Evolutionary conservation across 2,888 invertebrate genomes (phyloP).

Genomic region (Caenorhabditis becei): DNA sequence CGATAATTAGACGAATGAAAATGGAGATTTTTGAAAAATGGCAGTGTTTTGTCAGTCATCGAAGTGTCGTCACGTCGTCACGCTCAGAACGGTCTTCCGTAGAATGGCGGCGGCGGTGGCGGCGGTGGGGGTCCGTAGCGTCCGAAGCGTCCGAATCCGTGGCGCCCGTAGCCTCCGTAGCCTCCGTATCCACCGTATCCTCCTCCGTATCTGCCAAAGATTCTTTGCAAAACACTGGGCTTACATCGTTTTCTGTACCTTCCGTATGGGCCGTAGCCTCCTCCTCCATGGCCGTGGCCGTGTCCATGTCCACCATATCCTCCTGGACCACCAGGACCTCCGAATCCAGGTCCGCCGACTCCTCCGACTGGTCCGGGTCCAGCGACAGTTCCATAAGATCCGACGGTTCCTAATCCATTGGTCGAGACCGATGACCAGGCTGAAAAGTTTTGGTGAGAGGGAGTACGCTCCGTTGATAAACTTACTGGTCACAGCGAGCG

Average conservation of each 20-base stretch:
- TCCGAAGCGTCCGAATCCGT: slow-evolving; percentile 15
- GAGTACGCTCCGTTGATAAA: background rate
- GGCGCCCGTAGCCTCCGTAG: slow-evolving; percentile 41
- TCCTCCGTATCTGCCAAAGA: slow-evolving; percentile 22
- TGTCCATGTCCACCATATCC: slow-evolving; percentile 1
- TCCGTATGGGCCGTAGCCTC: slow-evolving; percentile 44
- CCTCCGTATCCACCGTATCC: slow-evolving; percentile 47
- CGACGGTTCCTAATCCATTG: slow-evolving; percentile 36
- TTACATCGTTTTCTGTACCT: background rate
- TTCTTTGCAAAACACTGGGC: too few species aligned
- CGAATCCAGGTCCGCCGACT: slow-evolving; percentile 19
- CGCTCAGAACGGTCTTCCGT: slow-evolving; percentile 46
- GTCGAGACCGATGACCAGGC: slow-evolving; percentile 48
- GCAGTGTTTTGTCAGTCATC: slow-evolving; percentile 5
- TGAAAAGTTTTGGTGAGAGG: background rate
- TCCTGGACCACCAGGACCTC: slow-evolving; percentile 23
- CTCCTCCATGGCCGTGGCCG: background rate
- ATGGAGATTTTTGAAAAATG: background rate
- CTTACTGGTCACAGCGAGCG: slow-evolving; percentile 41
- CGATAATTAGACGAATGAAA: slow-evolving; percentile 34
- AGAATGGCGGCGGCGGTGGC: slow-evolving; percentile 44
- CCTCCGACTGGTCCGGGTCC: slow-evolving; percentile 30
- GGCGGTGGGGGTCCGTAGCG: slow-evolving; percentile 53
- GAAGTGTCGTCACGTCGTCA: slow-evolving; percentile 9
- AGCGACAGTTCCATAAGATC: slow-evolving; percentile 31